Base-by-base conservation (phyloP, 2,888 invertebrate genomes). In the Elegia similella region DNA sequence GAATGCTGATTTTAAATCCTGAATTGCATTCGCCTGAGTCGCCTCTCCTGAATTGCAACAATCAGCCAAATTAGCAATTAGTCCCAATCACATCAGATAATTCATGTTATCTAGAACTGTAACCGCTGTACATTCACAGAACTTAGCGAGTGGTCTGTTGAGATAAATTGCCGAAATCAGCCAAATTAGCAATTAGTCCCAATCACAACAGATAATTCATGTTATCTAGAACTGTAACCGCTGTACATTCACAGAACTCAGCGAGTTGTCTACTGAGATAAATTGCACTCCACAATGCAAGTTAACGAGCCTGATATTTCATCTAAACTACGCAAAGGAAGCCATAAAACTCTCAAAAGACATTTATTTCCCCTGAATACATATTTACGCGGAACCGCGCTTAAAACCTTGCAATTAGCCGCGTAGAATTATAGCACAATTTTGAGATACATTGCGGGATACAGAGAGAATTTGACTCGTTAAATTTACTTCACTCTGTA, bases 61-160 rank as follows among this genome's bases (percentile, higher is more conserved):
- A 67, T 73, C 73, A 70, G 66, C 64, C 68, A 68, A 75, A 77
- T 76, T 70, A 70, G 65, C 68, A 73, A 74, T 74, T 72, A 65
- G 62, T 62, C 61, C 60, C 59, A 61, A 59, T n/a, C 10, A n/a
- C n/a, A 12, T 12, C n/a, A 38, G 2, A 5, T 5, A 12, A 38
- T n/a, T 38, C 53, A 52, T 52, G 55, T 55, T 52, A 58, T 46
- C 23, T 23, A 23, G 23, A 3, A 23, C 5, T 57, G 47, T 55
- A 56, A 54, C 42, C 46, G 50, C 42, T 52, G 53, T 52, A 50
- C 43, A 57, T 56, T 43, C 56, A 58, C 23, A 55, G 13, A 30
- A 38, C 12, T 38, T 12, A 38, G n/a, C 2, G 5, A n/a, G n/a
- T 7, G 2, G n/a, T 5, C n/a, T 12, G 12, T 12, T 12, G 48